Percentiles rank a stretch among this genome's conserved stretches.
Conservation (phyloP, 2,888 invertebrate genomes). For the Dorcus hopei region DNA sequence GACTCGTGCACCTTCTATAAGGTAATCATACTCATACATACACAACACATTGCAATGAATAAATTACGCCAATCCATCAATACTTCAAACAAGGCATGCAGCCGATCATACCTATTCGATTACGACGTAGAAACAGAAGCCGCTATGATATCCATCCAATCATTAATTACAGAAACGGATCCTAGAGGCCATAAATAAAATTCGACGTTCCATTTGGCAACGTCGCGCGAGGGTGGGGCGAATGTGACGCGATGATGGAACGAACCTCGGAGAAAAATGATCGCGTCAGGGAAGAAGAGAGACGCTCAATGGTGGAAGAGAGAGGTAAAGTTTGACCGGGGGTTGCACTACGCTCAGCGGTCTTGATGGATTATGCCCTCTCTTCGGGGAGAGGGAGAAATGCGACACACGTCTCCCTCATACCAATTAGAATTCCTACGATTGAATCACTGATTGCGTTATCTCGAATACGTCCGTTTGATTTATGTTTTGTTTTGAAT, state of each 20-base stretch:
- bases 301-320: conserved; percentile 52
- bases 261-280: conserved; percentile 71
- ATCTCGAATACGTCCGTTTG: conserved; percentile 32
- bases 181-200: conserved; percentile 52
- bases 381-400: conserved; percentile 54
- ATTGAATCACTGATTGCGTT: conserved; percentile 47
- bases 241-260: conserved; percentile 73
- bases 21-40: conserved; percentile 31
- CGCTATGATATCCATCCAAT: conserved; percentile 46
- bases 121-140: conserved; percentile 37
- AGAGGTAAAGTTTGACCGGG: conserved; percentile 62
- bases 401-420: conserved; percentile 47
- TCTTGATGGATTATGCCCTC: conserved; percentile 54
- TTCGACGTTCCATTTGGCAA: conserved; percentile 53
- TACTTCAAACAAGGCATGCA: conserved; percentile 30
- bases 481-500: conserved; percentile 36
- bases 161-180: conserved; percentile 53
- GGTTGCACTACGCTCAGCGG: conserved; percentile 41
- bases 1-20: conserved; percentile 28
- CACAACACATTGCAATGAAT: conserved; percentile 27
- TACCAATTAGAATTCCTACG: conserved; percentile 49
- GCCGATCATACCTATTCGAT: conserved; percentile 28
- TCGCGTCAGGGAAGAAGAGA: conserved; percentile 54
- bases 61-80: conserved; percentile 32
- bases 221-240: conserved; percentile 57